Evolutionary conservation across 2,113 vertebrate genomes (phyloP).

Genomic region (Centropus unirufus): DNA sequence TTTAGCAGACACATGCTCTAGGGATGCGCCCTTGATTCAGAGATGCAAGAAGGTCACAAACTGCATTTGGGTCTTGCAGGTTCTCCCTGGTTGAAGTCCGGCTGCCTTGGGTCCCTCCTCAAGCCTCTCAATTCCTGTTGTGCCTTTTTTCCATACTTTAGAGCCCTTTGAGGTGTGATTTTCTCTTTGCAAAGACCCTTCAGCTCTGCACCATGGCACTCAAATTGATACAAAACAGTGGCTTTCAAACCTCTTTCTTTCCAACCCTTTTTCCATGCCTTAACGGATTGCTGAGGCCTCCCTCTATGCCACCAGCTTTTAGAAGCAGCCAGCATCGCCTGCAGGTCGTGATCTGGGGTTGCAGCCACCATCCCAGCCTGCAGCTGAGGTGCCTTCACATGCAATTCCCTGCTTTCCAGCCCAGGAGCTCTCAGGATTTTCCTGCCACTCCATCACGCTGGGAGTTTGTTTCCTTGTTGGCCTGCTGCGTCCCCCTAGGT

Average conservation of each 20-base stretch:
- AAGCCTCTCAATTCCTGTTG: neutral
- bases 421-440: fast-evolving
- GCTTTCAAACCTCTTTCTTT: neutral
- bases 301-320: neutral
- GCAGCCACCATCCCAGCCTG: neutral
- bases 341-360: fast-evolving
- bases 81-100: neutral
- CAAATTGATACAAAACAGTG: no score
- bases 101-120: neutral
- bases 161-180: neutral
- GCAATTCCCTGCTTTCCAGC: neutral
- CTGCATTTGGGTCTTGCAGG: neutral
- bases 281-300: neutral
- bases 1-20: neutral
- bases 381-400: fast-evolving
- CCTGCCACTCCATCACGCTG: fast-evolving
- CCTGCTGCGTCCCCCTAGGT: neutral
- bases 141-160: neutral
- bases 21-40: neutral
- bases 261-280: neutral
- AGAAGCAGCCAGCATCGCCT: neutral
- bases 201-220: neutral
- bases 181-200: fast-evolving
- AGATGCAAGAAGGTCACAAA: neutral
- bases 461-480: neutral